Evolutionary conservation across 2,113 vertebrate species (phyloP).

Genomic region (Notarius quadriscutis): DNA sequence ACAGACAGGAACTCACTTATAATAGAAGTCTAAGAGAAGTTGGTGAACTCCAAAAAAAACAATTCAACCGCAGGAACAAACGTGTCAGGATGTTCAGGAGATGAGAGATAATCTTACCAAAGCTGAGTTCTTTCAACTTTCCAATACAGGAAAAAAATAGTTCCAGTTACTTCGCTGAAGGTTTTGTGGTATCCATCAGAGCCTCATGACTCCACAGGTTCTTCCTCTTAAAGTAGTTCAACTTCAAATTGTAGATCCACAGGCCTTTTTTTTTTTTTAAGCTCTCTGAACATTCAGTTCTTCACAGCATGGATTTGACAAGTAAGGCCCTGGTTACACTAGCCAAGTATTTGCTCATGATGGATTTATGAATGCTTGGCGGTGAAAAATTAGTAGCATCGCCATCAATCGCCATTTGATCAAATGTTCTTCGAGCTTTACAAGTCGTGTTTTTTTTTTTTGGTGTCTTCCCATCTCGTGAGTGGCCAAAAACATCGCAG

Average conservation of each 20-base stretch:
- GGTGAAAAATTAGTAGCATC: no score
- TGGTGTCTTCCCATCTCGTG: no score
- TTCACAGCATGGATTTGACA: background rate
- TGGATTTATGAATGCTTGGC: no score
- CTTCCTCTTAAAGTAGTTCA: background rate
- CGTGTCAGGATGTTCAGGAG: background rate
- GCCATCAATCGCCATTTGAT: no score
- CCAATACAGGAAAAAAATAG: background rate
- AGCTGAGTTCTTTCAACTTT: background rate
- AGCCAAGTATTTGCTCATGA: no score
- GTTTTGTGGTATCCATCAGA: background rate
- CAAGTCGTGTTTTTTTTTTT: no score
- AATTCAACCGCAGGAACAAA: background rate
- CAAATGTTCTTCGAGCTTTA: no score
- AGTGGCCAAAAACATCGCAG: no score
- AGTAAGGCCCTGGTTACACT: no score
- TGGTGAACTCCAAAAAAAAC: background rate
- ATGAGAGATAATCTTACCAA: background rate
- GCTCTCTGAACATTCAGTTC: background rate
- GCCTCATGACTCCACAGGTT: background rate
- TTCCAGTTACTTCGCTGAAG: background rate
- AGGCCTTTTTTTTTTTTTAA: background rate
- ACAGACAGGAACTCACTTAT: background rate
- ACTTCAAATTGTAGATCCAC: background rate
- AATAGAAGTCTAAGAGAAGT: background rate